phyloP scores from a whole-genome alignment of 2,113 vertebrate genomes.

The Leucopsar rothschildi region DNA sequence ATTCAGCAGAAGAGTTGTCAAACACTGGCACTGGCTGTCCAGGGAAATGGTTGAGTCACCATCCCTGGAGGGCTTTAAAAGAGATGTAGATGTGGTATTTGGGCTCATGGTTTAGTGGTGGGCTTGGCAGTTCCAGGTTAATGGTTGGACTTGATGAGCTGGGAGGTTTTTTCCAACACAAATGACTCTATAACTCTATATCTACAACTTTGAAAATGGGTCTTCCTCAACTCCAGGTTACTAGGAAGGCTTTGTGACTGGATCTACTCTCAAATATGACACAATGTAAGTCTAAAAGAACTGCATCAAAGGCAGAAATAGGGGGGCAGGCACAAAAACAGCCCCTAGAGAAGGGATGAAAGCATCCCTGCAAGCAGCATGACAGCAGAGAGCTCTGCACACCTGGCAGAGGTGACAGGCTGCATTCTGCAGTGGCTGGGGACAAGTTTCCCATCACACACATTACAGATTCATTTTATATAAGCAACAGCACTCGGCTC shows the following conservation, averaged over 20 bases:
- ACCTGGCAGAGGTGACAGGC: background rate
- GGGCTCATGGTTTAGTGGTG: background rate
- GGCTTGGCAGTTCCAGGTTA: background rate
- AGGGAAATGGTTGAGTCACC: background rate
- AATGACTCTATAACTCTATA: accelerated
- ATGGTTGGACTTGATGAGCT: background rate
- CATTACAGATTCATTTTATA: background rate
- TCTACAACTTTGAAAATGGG: background rate
- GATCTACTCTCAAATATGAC: background rate
- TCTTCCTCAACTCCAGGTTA: background rate
- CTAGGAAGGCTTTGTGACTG: background rate
- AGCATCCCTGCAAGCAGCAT: background rate
- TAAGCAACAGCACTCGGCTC: background rate
- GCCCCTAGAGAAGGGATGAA: background rate
- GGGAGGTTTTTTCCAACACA: background rate
- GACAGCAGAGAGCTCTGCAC: background rate
- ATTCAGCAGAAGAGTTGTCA: background rate
- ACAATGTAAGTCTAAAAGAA: background rate
- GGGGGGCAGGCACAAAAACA: background rate
- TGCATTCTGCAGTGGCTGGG: background rate
- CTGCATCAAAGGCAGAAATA: background rate
- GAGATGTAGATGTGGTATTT: background rate
- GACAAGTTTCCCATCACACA: background rate
- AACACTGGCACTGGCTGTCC: background rate
- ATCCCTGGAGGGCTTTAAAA: background rate